Evolutionary conservation across 2,113 vertebrate species (phyloP), one percentile per base, ranked within the genome.

Genomic region (Leptobrachium leishanense): DNA sequence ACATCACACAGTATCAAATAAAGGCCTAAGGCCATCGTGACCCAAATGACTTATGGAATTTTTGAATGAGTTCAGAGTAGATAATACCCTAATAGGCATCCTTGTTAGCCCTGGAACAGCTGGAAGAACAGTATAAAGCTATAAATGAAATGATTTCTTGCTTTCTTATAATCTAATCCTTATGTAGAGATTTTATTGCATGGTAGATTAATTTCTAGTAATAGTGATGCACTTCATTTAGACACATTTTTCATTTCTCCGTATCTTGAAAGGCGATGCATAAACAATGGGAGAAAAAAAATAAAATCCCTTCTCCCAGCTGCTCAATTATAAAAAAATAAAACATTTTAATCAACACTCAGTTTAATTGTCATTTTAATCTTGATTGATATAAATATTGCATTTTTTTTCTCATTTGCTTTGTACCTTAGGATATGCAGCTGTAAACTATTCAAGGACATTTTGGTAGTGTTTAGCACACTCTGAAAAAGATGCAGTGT

Each of bases 271-370:
- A 79, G 70, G 70, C 77, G 65, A 79, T 7, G 50, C 40, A 79
- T 67, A 79, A 79, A 67, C 69, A 67, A 66, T 72, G 50, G 20
- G 31, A 79, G 20, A 31, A 31, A 31, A 31, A 31, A 31, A 31
- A 31, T 31, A 31, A 79, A 63, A 31, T 8, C 59, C 54, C 53
- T 13, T 59, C 39, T 79, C 46, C 59, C 77, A 79, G 77, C 77
- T 79, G 77, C 50, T 79, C 70, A 73, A 67, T 79, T 79, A 73
- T 57, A 72, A 79, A 73, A 54, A 73, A 54, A 79, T 66, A 66
- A 79, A 73, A 73, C 57, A 79, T 79, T 72, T 79, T 79, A 79
- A 73, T 73, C 77, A 79, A 79, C 15, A 43, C 40, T 72, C 59
- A 65, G 67, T 66, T 72, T 43, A 72, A 79, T 72, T 79, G 46